Evolutionary conservation across 30 jellyfish, hydroid and myxozoan genomes (phyloP).

Genomic region (Haliclystus octoradiatus): DNA sequence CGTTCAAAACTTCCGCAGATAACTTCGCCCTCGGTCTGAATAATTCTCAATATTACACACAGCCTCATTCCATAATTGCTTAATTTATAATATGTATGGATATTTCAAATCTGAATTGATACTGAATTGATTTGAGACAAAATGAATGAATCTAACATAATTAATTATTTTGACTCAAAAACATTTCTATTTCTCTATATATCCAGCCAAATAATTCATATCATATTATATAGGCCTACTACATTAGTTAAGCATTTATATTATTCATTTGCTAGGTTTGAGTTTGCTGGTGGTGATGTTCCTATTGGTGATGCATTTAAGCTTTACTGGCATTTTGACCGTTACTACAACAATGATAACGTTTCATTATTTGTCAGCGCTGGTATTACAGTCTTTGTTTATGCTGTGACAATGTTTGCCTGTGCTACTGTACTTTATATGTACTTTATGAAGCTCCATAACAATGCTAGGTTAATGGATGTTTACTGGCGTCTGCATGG

Average conservation of each 20-base stretch:
- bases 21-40: too few species aligned
- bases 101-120: too few species aligned
- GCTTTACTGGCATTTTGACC: slow-evolving; percentile 89
- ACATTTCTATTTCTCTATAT: neutral
- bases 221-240: too few species aligned
- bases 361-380: slow-evolving; percentile 72
- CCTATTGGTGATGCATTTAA: slow-evolving; percentile 95
- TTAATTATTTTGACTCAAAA: slow-evolving; percentile 10
- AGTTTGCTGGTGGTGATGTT: slow-evolving; percentile 39
- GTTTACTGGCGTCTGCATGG: slow-evolving; percentile 92
- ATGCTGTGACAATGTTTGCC: slow-evolving; percentile 49
- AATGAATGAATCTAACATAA: slow-evolving; percentile 25
- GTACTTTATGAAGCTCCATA: slow-evolving; percentile 75
- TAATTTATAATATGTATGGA: too few species aligned
- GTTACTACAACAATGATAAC: slow-evolving; percentile 70
- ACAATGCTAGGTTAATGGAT: slow-evolving; percentile 90
- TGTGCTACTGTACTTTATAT: slow-evolving; percentile 55
- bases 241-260: neutral
- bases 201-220: too few species aligned
- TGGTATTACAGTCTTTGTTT: slow-evolving; percentile 61
- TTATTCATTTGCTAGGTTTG: slow-evolving; percentile 17
- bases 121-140: too few species aligned
- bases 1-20: too few species aligned
- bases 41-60: too few species aligned
- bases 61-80: too few species aligned